Conservation (phyloP, 2,888 invertebrate species). For the Noctuana brunneofusca region DNA sequence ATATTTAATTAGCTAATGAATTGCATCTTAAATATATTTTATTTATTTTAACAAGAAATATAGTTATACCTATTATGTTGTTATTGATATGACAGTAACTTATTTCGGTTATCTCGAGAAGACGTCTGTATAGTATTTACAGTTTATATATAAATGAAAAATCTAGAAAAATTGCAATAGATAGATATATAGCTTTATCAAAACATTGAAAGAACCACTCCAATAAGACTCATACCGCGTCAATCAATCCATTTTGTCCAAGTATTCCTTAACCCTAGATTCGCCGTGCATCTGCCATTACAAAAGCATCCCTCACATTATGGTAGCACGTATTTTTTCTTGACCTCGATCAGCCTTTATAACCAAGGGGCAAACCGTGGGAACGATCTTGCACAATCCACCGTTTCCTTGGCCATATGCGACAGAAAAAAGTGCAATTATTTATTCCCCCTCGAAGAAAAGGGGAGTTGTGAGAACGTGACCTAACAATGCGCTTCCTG, state of each 20-base stretch:
- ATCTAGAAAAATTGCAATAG: not conserved
- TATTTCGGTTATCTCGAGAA: too few relatives aligned
- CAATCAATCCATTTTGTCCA: slow-evolving; percentile 71
- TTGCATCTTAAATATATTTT: too few relatives aligned
- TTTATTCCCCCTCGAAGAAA: slow-evolving; percentile 82
- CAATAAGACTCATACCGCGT: slow-evolving; percentile 52
- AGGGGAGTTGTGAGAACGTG: slow-evolving; percentile 83
- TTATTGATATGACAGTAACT: too few relatives aligned
- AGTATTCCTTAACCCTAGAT: slow-evolving; percentile 76
- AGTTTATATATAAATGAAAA: not conserved
- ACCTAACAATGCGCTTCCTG: slow-evolving; percentile 83
- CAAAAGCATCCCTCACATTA: slow-evolving; percentile 76
- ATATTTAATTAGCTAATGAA: too few relatives aligned
- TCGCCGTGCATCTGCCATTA: slow-evolving; percentile 71
- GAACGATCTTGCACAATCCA: slow-evolving; percentile 78
- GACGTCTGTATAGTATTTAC: not conserved
- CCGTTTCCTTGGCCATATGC: slow-evolving; percentile 81
- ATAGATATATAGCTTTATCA: not conserved
- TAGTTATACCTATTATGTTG: too few relatives aligned
- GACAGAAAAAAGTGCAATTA: slow-evolving; percentile 83
- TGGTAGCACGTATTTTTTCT: slow-evolving; percentile 80
- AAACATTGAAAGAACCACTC: slow-evolving; percentile 15
- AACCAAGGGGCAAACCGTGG: slow-evolving; percentile 79
- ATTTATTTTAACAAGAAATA: too few relatives aligned
- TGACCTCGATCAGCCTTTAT: slow-evolving; percentile 79